Conservation (phyloP, 2,113 vertebrate species). For the Spilogale gracilis region DNA sequence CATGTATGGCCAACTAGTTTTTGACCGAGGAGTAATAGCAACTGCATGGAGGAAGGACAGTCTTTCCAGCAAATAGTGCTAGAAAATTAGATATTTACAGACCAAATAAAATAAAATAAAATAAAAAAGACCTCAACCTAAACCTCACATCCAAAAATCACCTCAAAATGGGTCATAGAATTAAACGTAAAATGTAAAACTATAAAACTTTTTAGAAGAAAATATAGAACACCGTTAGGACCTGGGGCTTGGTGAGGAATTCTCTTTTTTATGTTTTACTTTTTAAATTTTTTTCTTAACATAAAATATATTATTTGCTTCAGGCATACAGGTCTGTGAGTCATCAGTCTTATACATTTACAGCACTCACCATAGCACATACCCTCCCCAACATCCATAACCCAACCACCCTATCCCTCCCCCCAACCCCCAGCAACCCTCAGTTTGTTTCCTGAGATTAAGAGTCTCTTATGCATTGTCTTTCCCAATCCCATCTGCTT, state of each 20-base stretch:
- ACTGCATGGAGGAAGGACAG: not conserved
- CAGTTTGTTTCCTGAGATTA: no score
- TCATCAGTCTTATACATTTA: no score
- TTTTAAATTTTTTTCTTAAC: no score
- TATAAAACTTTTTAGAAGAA: not conserved
- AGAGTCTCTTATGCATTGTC: no score
- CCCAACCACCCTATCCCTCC: no score
- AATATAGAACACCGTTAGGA: not conserved
- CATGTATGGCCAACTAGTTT: not conserved
- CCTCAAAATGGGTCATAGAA: not conserved
- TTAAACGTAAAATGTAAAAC: not conserved
- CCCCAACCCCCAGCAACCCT: no score
- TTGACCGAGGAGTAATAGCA: not conserved
- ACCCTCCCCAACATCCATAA: no score
- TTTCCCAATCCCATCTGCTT: no score
- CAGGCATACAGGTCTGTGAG: no score
- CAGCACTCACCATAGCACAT: no score
- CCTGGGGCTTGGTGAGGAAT: not conserved
- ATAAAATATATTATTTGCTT: no score
- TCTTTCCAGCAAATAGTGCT: not conserved
- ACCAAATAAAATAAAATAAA: not conserved
- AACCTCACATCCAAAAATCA: slow-evolving; percentile 8
- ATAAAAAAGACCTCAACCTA: not conserved
- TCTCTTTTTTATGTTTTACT: not conserved
- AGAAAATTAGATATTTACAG: not conserved